Percentiles rank a stretch among this genome's conserved stretches.
These are phyloP conservation scores for Dendrolimus kikuchii DNA, from an alignment of 1,140 invertebrate species.

Conservation along the genomic window DNA sequence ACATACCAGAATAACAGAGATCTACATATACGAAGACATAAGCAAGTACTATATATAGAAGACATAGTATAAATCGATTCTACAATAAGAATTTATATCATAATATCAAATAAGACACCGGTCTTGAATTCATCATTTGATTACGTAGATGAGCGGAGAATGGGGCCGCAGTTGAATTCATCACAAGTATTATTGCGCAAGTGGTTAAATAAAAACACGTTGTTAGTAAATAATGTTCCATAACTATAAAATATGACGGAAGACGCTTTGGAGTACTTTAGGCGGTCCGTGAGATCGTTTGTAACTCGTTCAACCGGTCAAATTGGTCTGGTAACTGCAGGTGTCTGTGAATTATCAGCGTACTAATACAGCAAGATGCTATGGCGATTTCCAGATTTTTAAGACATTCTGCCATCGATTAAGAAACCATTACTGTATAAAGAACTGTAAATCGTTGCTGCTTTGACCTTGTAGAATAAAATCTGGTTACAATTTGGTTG, in stretches of 20 bases:
- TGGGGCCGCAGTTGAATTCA: not conserved
- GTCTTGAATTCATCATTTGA: not conserved
- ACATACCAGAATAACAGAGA: too few species aligned
- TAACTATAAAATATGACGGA: slow-evolving; percentile 31
- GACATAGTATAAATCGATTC: too few species aligned
- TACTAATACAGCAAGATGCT: too few species aligned
- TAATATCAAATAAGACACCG: not conserved
- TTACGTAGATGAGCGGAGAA: not conserved
- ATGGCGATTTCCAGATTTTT: too few species aligned
- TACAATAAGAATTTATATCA: too few species aligned
- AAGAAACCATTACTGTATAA: too few species aligned
- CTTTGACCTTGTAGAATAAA: too few species aligned
- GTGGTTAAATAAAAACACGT: slow-evolving; percentile 43
- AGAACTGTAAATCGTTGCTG: too few species aligned
- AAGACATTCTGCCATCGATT: too few species aligned
- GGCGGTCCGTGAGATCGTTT: slow-evolving; percentile 9
- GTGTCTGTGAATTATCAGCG: slow-evolving; percentile 5
- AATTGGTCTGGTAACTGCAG: slow-evolving; percentile 21
- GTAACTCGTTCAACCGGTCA: slow-evolving; percentile 40
- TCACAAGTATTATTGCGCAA: slow-evolving; percentile 40
- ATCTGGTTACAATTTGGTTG: too few species aligned
- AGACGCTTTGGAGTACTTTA: slow-evolving; percentile 4
- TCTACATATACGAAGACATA: too few species aligned
- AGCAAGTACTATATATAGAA: too few species aligned
- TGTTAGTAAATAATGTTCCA: slow-evolving; percentile 48